phyloP scores from a whole-genome alignment of 2,888 invertebrate species.

The Autographa pulchrina region DNA sequence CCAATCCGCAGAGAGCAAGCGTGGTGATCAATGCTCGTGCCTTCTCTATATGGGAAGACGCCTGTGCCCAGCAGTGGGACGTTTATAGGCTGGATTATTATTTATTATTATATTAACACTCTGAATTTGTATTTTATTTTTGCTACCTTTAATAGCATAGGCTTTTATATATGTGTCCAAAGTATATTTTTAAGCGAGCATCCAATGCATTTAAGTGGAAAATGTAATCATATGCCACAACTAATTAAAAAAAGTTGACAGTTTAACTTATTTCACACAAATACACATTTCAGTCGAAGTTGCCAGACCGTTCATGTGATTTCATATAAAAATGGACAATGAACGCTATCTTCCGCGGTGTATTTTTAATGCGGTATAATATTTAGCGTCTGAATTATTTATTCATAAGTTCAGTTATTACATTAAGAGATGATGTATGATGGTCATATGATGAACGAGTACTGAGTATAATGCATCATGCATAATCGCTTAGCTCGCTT shows the following conservation, averaged over 20 bases:
- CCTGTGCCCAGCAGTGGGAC: no score
- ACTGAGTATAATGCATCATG: conserved; percentile 51
- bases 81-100: no score
- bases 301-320: not conserved
- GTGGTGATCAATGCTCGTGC: no score
- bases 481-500: conserved; percentile 53
- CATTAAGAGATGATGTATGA: conserved; percentile 55
- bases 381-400: conserved; percentile 48
- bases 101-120: no score
- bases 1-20: no score
- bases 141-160: no score
- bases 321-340: not conserved
- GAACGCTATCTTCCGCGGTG: not conserved
- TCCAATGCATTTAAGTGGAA: no score
- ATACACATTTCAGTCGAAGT: not conserved
- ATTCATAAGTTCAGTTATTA: conserved; percentile 55
- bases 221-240: no score
- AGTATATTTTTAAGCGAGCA: not conserved
- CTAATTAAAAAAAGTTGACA: not conserved
- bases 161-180: not conserved
- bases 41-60: no score
- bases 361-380: conserved; percentile 43
- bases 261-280: not conserved
- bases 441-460: conserved; percentile 52
- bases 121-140: not conserved